These are phyloP conservation scores for Psilopsiagon aymara DNA, from an alignment of 2,113 vertebrate genomes.

Conservation along the genomic window DNA sequence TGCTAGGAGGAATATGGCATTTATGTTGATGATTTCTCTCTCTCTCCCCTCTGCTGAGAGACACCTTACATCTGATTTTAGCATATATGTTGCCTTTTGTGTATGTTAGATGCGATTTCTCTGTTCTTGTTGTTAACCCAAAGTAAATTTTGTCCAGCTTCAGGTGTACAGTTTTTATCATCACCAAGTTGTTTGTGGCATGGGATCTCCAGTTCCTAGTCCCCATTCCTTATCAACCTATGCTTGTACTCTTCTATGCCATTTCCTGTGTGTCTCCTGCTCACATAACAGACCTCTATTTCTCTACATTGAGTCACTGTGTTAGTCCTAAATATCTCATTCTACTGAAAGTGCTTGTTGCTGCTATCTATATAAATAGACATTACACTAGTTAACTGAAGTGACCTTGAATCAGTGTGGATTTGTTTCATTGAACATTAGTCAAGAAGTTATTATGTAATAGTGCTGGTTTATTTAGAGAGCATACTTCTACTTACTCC, in stretches of 20 bases:
- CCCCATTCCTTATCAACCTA: background rate
- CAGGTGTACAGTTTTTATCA: background rate
- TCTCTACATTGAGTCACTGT: background rate
- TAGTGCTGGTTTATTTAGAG: background rate
- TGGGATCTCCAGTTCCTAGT: background rate
- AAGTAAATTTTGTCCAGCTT: background rate
- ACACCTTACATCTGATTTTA: background rate
- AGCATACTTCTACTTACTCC: background rate
- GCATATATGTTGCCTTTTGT: accelerated
- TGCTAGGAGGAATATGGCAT: background rate
- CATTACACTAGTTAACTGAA: background rate
- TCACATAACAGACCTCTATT: background rate
- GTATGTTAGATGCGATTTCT: background rate
- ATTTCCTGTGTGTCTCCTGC: background rate
- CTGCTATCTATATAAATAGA: background rate
- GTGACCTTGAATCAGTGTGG: background rate
- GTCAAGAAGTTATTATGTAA: background rate
- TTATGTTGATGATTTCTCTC: background rate
- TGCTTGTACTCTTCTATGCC: background rate
- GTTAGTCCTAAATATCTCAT: background rate
- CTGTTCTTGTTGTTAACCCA: background rate
- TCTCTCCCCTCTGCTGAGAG: background rate
- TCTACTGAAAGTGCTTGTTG: background rate
- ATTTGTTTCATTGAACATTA: background rate
- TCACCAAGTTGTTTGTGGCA: background rate